Percentiles rank a stretch among this genome's conserved stretches.
Conservation (phyloP, 2,797 vertebrate species). For the Coluber constrictor region DNA sequence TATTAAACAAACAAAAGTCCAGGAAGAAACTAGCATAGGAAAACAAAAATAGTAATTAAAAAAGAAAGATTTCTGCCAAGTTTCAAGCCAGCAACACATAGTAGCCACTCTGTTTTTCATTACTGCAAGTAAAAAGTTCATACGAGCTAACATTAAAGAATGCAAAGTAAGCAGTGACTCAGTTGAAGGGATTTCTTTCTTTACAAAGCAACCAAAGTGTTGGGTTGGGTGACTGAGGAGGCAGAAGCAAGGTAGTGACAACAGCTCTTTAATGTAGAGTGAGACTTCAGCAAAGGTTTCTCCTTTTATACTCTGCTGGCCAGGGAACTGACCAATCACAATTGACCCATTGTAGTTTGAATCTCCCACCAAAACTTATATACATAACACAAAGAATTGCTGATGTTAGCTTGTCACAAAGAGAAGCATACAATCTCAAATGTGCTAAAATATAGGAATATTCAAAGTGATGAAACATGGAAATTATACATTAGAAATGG, state of each 20-base stretch:
- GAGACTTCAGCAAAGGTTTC: no score
- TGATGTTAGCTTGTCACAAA: neutral
- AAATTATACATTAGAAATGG: neutral
- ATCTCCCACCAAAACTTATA: no score
- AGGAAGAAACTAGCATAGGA: neutral
- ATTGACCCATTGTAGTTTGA: no score
- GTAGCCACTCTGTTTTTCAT: neutral
- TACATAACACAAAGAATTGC: neutral
- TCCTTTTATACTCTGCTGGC: no score
- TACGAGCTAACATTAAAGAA: neutral
- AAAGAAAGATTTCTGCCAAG: neutral
- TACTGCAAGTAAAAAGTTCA: neutral
- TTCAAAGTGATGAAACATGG: neutral
- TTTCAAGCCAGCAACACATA: neutral
- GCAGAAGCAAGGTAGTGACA: no score
- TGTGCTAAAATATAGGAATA: neutral
- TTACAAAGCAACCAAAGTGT: neutral
- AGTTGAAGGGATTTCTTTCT: neutral
- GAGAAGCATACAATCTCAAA: neutral
- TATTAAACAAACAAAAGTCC: neutral
- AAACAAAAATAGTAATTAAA: neutral
- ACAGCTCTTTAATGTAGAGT: no score
- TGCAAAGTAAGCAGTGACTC: neutral
- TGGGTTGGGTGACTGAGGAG: no score
- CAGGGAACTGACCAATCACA: no score